A percentile compares a stretch with the other conserved stretches of the same genome.
phyloP scores from a whole-genome alignment of 2,888 invertebrate species.

The Perdita meconis region DNA sequence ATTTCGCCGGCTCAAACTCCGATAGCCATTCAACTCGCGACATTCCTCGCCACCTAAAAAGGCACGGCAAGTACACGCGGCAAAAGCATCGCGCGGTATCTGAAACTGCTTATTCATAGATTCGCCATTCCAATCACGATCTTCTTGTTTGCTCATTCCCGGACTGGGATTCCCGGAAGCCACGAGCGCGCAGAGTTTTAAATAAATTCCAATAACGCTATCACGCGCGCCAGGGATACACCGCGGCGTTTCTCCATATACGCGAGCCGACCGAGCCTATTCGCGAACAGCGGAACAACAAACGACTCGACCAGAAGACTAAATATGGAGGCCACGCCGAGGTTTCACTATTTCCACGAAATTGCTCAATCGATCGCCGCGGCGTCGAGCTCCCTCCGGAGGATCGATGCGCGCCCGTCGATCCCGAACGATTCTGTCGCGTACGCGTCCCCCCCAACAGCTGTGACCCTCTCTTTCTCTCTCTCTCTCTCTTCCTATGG shows the following conservation, averaged over 20 bases:
- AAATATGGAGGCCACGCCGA: slow-evolving; percentile 37
- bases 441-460: background rate
- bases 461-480: background rate
- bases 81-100: background rate
- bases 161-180: slow-evolving; percentile 25
- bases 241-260: slow-evolving; percentile 28
- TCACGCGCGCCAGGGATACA: slow-evolving; percentile 8
- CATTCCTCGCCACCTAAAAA: background rate
- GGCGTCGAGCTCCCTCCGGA: background rate
- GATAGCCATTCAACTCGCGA: no score
- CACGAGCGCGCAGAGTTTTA: slow-evolving; percentile 21
- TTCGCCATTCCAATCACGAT: background rate
- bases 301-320: slow-evolving; percentile 37
- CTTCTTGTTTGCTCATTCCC: slow-evolving; percentile 13
- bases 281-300: slow-evolving; percentile 47
- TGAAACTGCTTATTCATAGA: background rate
- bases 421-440: slow-evolving; percentile 1
- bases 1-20: no score
- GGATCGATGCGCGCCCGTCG: slow-evolving; percentile 8
- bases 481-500: background rate
- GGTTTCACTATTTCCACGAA: slow-evolving; percentile 61
- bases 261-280: slow-evolving; percentile 32
- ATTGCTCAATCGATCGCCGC: slow-evolving; percentile 50
- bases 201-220: slow-evolving; percentile 36
- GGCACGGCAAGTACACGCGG: background rate